Evolutionary conservation across 2,888 invertebrate genomes (phyloP).

Genomic region (Lysandra bellargus): DNA sequence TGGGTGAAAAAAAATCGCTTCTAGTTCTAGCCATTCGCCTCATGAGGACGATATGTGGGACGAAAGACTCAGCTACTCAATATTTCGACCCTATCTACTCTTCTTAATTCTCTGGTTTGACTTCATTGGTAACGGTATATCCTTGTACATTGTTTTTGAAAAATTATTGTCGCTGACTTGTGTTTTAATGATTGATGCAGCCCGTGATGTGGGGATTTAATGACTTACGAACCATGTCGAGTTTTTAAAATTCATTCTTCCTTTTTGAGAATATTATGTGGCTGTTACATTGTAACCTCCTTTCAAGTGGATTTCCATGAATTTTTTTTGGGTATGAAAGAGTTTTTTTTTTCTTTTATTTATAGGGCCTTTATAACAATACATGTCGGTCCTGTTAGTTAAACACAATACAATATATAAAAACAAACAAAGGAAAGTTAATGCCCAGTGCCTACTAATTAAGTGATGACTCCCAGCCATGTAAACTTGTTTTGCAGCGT

Average conservation of each 20-base stretch:
- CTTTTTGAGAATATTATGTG: not conserved
- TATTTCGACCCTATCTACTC: not conserved
- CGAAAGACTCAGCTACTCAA: too few species aligned
- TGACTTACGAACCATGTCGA: not conserved
- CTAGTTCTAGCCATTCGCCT: too few species aligned
- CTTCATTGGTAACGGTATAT: conserved; percentile 21
- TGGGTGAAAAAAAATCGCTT: too few species aligned
- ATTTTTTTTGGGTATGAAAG: not conserved
- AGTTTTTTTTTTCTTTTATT: too few species aligned
- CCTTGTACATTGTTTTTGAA: conserved; percentile 29
- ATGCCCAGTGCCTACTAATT: too few species aligned
- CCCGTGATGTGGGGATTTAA: not conserved
- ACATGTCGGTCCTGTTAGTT: too few species aligned
- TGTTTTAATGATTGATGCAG: conserved; percentile 26
- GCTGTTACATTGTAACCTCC: not conserved
- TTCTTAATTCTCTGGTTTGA: not conserved
- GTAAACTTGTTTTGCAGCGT: too few species aligned
- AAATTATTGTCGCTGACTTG: conserved; percentile 27
- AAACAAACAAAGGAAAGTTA: too few species aligned
- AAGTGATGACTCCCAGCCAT: too few species aligned
- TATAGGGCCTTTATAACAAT: too few species aligned
- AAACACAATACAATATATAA: too few species aligned
- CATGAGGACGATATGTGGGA: too few species aligned
- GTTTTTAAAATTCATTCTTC: not conserved
- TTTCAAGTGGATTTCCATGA: not conserved